Evolutionary conservation across 2,113 vertebrate species (phyloP).

Genomic region (Hymenochirus boettgeri): DNA sequence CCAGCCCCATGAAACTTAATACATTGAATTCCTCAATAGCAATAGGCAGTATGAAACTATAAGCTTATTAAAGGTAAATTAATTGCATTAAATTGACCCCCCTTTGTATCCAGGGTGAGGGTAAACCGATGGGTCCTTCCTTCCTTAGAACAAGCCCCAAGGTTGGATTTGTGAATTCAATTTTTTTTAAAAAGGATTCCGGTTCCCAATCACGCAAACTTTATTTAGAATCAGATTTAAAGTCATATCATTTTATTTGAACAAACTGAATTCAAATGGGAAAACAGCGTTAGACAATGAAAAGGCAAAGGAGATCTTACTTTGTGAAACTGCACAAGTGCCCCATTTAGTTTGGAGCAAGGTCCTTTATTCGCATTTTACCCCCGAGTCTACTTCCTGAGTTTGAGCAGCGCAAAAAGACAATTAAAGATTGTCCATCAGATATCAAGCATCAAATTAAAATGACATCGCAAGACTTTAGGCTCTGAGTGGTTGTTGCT

Average conservation of each 20-base stretch:
- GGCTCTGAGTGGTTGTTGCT: slow-evolving; percentile 48
- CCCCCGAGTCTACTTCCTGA: slow-evolving; percentile 21
- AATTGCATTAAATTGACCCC: no score
- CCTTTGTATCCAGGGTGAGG: no score
- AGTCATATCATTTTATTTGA: neutral
- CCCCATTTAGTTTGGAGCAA: slow-evolving; percentile 41
- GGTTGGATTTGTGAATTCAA: no score
- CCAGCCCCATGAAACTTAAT: no score
- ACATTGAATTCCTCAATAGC: no score
- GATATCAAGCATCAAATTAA: slow-evolving; percentile 54
- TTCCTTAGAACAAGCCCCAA: no score
- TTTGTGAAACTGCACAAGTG: slow-evolving; percentile 34
- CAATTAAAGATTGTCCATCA: slow-evolving; percentile 36
- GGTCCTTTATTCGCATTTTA: slow-evolving; percentile 32
- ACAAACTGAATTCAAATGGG: slow-evolving; percentile 4
- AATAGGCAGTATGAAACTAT: no score
- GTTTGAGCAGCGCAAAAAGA: slow-evolving; percentile 30
- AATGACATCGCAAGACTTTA: slow-evolving; percentile 55
- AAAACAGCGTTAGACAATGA: slow-evolving; percentile 3
- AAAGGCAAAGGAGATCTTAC: slow-evolving; percentile 27
- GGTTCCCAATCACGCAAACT: no score
- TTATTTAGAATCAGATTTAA: no score
- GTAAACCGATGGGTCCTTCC: no score
- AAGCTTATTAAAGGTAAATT: no score
- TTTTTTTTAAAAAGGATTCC: no score